These are phyloP conservation scores for Esox lucius DNA, from an alignment of 2,797 vertebrate species.

Conservation along the genomic window DNA sequence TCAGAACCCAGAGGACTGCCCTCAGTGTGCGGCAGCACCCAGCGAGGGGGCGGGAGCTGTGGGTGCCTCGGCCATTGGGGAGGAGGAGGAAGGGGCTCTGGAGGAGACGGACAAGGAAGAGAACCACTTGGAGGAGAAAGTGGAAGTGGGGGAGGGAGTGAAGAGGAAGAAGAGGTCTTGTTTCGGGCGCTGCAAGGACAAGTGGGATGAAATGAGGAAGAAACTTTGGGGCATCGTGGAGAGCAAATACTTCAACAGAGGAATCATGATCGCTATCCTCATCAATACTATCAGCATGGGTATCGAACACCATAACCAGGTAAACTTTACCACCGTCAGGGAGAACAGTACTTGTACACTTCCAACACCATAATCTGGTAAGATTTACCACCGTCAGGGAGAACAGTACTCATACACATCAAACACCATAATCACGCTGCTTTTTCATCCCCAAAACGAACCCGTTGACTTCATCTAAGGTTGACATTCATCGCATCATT, in stretches of 20 bases:
- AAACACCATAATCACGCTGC: slow-evolving; percentile 88
- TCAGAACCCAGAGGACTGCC: slow-evolving; percentile 75
- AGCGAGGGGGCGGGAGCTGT: slow-evolving; percentile 43
- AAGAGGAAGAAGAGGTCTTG: slow-evolving; percentile 66
- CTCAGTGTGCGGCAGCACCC: slow-evolving; percentile 66
- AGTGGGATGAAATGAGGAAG: slow-evolving; percentile 68
- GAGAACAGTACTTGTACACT: background rate
- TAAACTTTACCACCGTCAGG: background rate
- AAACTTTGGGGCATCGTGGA: slow-evolving; percentile 90
- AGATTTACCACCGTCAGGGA: slow-evolving; percentile 75
- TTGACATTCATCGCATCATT: background rate
- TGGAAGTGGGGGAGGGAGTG: slow-evolving; percentile 46
- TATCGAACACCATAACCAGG: slow-evolving; percentile 8
- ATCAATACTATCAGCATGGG: slow-evolving; percentile 98
- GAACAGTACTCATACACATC: slow-evolving; percentile 88
- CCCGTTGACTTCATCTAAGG: background rate
- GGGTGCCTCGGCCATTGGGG: slow-evolving; percentile 38
- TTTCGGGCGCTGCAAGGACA: slow-evolving; percentile 60
- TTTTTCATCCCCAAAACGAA: background rate
- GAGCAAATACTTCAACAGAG: slow-evolving; percentile 97
- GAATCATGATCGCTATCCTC: slow-evolving; percentile 97
- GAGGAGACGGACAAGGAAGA: slow-evolving; percentile 57
- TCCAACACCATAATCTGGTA: background rate
- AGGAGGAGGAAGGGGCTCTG: slow-evolving; percentile 52
- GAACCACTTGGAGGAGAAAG: slow-evolving; percentile 57